Evolutionary conservation across 2,888 invertebrate species (phyloP).

Genomic region (Myopa tessellatipennis): DNA sequence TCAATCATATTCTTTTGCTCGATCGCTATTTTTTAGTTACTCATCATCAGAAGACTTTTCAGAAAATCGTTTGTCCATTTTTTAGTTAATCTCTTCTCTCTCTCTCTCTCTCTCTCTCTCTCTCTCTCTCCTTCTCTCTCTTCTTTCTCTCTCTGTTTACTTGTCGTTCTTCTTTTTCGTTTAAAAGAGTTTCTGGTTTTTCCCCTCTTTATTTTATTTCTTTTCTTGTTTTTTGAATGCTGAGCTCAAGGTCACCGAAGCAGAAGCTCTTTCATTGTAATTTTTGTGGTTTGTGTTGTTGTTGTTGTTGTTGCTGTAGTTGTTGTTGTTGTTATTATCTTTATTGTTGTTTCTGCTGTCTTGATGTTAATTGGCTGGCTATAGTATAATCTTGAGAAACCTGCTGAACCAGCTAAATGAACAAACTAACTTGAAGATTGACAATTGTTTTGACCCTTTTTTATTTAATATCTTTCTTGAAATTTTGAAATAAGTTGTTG

Average conservation of each 20-base stretch:
- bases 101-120: too few relatives aligned
- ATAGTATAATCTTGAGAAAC: not conserved
- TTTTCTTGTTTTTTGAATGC: conserved; percentile 5
- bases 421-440: not conserved
- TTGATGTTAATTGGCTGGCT: not conserved
- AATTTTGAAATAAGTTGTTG: too few relatives aligned
- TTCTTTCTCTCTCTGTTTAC: not conserved
- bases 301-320: conserved; percentile 5
- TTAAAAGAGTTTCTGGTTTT: not conserved
- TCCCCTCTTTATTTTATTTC: not conserved
- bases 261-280: not conserved
- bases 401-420: conserved; percentile 7
- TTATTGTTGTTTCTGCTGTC: not conserved
- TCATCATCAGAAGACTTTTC: too few relatives aligned
- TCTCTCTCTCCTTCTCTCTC: too few relatives aligned
- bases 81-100: too few relatives aligned
- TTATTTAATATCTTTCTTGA: too few relatives aligned
- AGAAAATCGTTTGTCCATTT: too few relatives aligned
- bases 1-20: too few relatives aligned
- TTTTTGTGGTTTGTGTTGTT: not conserved
- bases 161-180: not conserved
- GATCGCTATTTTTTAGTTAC: too few relatives aligned
- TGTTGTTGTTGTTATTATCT: not conserved
- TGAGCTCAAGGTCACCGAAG: conserved; percentile 28
- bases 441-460: too few relatives aligned